Base-by-base conservation (phyloP, 1,140 invertebrate genomes). In the Drosophila sechellia region DNA sequence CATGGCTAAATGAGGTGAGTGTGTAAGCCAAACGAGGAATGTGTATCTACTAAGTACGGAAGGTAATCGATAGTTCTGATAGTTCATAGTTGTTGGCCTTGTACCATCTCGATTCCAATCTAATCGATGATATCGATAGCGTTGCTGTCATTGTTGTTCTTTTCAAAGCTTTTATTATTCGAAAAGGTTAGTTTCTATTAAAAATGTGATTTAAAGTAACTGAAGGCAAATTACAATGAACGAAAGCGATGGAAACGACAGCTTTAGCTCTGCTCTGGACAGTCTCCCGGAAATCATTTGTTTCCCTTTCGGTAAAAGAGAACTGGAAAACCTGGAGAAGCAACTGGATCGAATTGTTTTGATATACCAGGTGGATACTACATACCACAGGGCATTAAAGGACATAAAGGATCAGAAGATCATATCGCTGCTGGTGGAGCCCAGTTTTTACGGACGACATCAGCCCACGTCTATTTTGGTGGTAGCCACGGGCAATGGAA, bases 361-460 rank as follows among this genome's bases (percentile, higher is more conserved):
- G 8, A 74, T 85, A 17, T 56, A 70, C 4, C 81, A 86, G 39
- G 56, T 59, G 5, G 78, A 86, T 57, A 13, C 35, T 2, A 45
- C 31, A 0, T 85, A 85, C 49, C 68, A 86, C 15, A 17, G 8
- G 1, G 77, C 81, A 0, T 13, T 85, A 3, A 25, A 34, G 2
- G 77, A 85, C 20, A 86, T 85, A 13, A 25, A 39, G 1, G 68
- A 74, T 17, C 77, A 85, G 45, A 5, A 10, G 5, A 74, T 39
- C 2, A 50, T 85, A 6, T 85, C 81, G 6, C 25, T 85, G 5
- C 8, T 85, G 13, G 53, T 75, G 27, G 81, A 86, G 54, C 81
- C 81, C 0, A 78, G 69, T 25, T 85, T 85, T 15, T 86, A 86
- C 43, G 81, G 81, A 12, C 59, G 81, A 0, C 73, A 85, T 43